Base-by-base conservation (phyloP, 2,888 invertebrate species). In the Ceratothoa steindachneri region DNA sequence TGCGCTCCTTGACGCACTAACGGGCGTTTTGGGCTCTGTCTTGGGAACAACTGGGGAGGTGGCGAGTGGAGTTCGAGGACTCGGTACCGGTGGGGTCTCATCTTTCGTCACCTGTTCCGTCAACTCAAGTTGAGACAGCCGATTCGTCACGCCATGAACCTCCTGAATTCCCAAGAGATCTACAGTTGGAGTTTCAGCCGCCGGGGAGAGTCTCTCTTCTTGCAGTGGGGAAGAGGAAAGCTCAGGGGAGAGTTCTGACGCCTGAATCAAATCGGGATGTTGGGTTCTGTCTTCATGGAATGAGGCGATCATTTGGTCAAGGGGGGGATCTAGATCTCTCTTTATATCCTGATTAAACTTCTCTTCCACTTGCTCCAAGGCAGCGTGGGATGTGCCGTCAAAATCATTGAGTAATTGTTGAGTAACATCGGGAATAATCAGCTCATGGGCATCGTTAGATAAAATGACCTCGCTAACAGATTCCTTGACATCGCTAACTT, bases 1-100 rank as follows among this genome's bases (percentile, higher is more conserved):
- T 12, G 55, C 55, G 4, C 65, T 71, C n/a, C 67, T 30, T 29
- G 77, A 70, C 22, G 74, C 71, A 19, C 72, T 29, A 29, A 66
- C 67, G 41, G 76, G 70, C 2, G 74, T 71, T 29, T 67, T 55
- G 5, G 52, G 31, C 30, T 41, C 30, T 5, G 67, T 30, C 2
- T 19, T 66, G 2, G 65, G 22, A 15, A 51, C 64, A 22, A 67
- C 74, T 0, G 28, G 67, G n/a, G 51, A 27, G 24, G 70, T 24
- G 3, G 75, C 29, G 27, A 31, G 19, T 22, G 67, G 15, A 3
- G 72, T 19, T 24, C 30, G 65, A 1, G 71, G 53, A 9, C 27
- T 71, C 0, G 71, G 66, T 7, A 55, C 55, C 27, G 52, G 70
- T 30, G 70, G 70, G 55, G 55, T 55, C 41, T 30, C 65, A 41